Conservation (phyloP, 2,797 vertebrate species). For the Rhabdophis nuchalis region DNA sequence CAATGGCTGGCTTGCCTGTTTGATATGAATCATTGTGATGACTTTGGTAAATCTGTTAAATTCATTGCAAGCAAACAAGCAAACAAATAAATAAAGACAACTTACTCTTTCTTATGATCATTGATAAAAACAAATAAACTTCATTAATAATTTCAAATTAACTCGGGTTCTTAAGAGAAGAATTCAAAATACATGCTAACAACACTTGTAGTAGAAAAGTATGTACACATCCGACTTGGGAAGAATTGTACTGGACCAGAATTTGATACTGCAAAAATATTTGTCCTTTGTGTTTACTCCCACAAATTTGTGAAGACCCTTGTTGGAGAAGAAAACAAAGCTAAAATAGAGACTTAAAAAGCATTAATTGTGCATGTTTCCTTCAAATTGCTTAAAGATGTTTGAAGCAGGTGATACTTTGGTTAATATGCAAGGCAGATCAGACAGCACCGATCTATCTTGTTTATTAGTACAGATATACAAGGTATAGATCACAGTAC, state of each 20-base stretch:
- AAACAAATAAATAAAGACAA: background rate
- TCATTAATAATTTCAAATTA: background rate
- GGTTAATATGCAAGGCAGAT: background rate
- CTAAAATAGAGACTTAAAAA: background rate
- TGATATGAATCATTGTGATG: background rate
- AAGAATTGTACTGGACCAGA: background rate
- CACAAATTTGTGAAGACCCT: background rate
- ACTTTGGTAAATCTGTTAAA: background rate
- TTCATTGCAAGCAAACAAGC: background rate
- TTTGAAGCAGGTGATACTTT: background rate
- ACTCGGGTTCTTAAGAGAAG: background rate
- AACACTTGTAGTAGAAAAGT: background rate
- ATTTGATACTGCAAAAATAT: background rate
- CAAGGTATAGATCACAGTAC: background rate
- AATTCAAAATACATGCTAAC: background rate
- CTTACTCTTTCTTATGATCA: background rate
- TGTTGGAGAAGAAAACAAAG: background rate
- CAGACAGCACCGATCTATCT: background rate
- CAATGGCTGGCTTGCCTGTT: background rate
- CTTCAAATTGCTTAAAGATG: background rate
- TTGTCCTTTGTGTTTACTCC: background rate
- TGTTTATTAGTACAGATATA: too few relatives aligned
- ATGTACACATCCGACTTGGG: background rate
- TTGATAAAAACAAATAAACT: background rate
- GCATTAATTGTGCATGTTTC: fast-evolving